A percentile compares a stretch with the other conserved stretches of the same genome.
Conservation (phyloP, 1,140 invertebrate genomes). For the Macrostomum lignano region DNA sequence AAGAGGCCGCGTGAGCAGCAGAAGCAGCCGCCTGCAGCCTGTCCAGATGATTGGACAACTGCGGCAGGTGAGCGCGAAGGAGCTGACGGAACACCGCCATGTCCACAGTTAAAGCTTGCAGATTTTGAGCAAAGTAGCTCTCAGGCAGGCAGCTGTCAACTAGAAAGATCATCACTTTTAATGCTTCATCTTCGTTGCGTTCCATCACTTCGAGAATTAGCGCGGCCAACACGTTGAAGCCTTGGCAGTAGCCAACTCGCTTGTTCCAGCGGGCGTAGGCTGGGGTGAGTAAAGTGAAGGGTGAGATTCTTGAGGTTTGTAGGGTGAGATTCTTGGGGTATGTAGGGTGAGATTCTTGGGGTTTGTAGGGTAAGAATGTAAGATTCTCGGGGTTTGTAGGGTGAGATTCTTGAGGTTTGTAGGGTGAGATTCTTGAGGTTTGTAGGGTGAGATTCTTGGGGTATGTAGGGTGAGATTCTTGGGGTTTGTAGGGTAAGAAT, state of each 20-base stretch:
- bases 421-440: too few species aligned
- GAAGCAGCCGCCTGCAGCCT: conserved; percentile 38
- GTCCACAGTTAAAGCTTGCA: conserved; percentile 67
- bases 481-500: too few species aligned
- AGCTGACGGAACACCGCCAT: conserved; percentile 88
- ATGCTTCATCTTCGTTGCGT: conserved; percentile 52
- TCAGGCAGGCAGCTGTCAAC: conserved; percentile 77
- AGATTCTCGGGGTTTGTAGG: too few species aligned
- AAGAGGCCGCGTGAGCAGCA: not conserved
- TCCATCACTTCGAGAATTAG: conserved; percentile 82
- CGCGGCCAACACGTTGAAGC: conserved; percentile 78
- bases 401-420: too few species aligned
- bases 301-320: too few species aligned
- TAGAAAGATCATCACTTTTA: conserved; percentile 83
- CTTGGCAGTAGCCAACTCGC: conserved; percentile 52
- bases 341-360: too few species aligned
- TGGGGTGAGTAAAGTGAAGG: too few species aligned
- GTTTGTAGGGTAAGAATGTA: too few species aligned
- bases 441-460: too few species aligned
- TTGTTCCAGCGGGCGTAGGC: conserved; percentile 72
- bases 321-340: too few species aligned
- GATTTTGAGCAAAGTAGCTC: conserved; percentile 68
- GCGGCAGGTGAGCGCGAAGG: conserved; percentile 46
- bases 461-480: too few species aligned
- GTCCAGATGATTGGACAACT: conserved; percentile 62